Percentiles rank a stretch among this genome's conserved stretches.
Conservation (phyloP, 2,797 vertebrate species). For the Lycodopsis pacificus region DNA sequence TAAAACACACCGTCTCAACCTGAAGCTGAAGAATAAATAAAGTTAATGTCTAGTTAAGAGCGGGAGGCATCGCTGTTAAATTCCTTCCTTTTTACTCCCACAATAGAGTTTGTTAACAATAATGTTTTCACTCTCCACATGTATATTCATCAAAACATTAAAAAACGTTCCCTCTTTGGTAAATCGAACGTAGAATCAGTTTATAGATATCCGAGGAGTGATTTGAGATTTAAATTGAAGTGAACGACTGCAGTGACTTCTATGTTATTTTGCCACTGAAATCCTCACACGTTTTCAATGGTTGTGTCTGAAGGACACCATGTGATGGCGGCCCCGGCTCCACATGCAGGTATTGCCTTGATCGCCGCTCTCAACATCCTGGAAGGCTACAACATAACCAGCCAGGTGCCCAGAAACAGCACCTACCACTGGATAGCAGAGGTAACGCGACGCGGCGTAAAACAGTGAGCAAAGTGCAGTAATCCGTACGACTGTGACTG, state of each 20-base stretch:
- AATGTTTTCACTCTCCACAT: no score
- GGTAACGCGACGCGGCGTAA: conserved; percentile 76
- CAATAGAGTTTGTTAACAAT: no score
- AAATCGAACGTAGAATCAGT: no score
- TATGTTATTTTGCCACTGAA: background rate
- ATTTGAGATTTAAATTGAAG: no score
- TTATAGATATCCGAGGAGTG: no score
- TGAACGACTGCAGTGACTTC: no score
- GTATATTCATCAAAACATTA: no score
- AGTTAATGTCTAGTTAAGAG: no score
- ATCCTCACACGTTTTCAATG: background rate
- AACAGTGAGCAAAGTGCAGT: background rate
- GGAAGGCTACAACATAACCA: conserved; percentile 95
- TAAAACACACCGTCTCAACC: conserved; percentile 62
- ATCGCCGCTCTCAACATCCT: conserved; percentile 96
- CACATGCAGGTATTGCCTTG: conserved; percentile 93
- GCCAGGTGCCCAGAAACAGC: conserved; percentile 84
- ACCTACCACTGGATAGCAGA: conserved; percentile 94
- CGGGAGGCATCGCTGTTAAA: no score
- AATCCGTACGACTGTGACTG: background rate
- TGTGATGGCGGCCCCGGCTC: conserved; percentile 91
- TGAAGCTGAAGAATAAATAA: no score
- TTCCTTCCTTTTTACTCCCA: background rate
- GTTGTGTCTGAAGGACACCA: conserved; percentile 87
- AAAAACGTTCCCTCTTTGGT: no score